Percentiles rank a stretch among this genome's conserved stretches.
These are phyloP conservation scores for Malacosoma neustria DNA, from an alignment of 2,888 invertebrate species.

Conservation along the genomic window DNA sequence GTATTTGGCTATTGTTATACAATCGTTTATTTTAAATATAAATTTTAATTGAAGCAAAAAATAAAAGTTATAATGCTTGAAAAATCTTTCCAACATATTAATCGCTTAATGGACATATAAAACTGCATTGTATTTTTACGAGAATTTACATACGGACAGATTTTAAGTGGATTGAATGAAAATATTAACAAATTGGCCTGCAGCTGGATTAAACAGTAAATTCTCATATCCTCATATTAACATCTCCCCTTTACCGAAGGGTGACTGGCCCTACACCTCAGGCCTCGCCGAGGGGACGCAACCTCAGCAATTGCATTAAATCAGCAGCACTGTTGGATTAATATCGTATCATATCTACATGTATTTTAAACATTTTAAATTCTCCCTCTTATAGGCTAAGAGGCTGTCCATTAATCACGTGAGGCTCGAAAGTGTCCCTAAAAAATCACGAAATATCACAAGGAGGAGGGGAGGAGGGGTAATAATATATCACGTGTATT, in stretches of 20 bases:
- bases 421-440: too few relatives aligned
- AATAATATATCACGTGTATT: too few relatives aligned
- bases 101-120: too few relatives aligned
- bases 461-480: too few relatives aligned
- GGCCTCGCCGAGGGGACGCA: slow-evolving; percentile 51
- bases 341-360: slow-evolving; percentile 39
- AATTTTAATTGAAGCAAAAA: too few relatives aligned
- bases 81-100: too few relatives aligned
- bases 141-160: slow-evolving; percentile 37
- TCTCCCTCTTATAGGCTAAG: background rate
- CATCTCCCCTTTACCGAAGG: slow-evolving; percentile 63
- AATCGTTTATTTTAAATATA: too few relatives aligned
- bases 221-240: slow-evolving; percentile 73
- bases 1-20: too few relatives aligned
- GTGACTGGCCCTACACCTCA: slow-evolving; percentile 37
- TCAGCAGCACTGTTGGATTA: slow-evolving; percentile 65
- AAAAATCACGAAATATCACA: too few relatives aligned
- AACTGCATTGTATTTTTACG: too few relatives aligned
- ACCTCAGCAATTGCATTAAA: slow-evolving; percentile 70
- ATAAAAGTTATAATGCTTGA: too few relatives aligned
- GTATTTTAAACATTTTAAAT: slow-evolving; percentile 14
- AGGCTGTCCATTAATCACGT: too few relatives aligned
- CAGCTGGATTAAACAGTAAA: slow-evolving; percentile 72
- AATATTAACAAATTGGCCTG: slow-evolving; percentile 73
- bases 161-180: slow-evolving; percentile 72